These are phyloP conservation scores for Nymphalis c-album DNA, from an alignment of 2,888 invertebrate species.

Conservation along the genomic window DNA sequence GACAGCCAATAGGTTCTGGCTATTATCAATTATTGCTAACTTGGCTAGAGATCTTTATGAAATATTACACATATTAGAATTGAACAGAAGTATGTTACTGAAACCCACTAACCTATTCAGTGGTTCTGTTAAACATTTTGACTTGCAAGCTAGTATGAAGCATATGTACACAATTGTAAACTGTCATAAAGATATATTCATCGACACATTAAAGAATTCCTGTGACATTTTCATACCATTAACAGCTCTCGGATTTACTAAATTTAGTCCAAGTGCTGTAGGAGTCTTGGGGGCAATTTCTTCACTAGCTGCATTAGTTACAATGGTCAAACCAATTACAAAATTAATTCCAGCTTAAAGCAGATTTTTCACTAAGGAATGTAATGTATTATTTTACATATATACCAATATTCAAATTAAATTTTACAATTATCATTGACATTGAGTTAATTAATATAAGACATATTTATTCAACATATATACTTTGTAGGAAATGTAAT, in stretches of 20 bases:
- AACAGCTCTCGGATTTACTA: slow-evolving; percentile 88
- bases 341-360: slow-evolving; percentile 83
- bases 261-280: slow-evolving; percentile 88
- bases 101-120: slow-evolving; percentile 67
- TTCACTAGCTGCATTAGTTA: slow-evolving; percentile 89
- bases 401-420: too few relatives aligned
- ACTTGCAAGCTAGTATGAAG: slow-evolving; percentile 54
- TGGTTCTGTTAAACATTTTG: slow-evolving; percentile 52
- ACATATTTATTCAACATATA: too few relatives aligned
- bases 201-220: slow-evolving; percentile 92
- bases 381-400: too few relatives aligned
- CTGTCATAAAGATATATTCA: slow-evolving; percentile 84
- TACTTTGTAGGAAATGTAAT: too few relatives aligned
- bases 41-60: slow-evolving; percentile 92
- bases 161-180: slow-evolving; percentile 57
- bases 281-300: slow-evolving; percentile 91
- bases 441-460: too few relatives aligned
- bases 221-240: slow-evolving; percentile 94
- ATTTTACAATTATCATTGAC: too few relatives aligned
- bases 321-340: slow-evolving; percentile 88
- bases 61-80: slow-evolving; percentile 84
- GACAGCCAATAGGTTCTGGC: slow-evolving; percentile 90
- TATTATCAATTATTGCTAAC: slow-evolving; percentile 90
- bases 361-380: slow-evolving; percentile 6
- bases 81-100: slow-evolving; percentile 63